Evolutionary conservation across 2,888 invertebrate genomes (phyloP).

Genomic region (Clunio marinus): DNA sequence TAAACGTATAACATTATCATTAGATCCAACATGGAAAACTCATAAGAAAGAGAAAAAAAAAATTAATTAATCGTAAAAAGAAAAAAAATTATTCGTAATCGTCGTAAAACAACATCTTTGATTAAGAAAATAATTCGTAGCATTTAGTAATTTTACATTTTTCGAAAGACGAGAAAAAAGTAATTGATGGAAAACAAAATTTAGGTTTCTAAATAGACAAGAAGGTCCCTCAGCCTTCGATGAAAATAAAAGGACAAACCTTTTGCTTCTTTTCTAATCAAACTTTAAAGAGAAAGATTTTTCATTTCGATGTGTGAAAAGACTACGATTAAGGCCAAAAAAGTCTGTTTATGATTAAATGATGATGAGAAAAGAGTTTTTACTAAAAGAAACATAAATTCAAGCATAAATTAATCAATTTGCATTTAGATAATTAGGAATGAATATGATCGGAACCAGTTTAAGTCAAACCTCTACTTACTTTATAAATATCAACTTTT

Average conservation of each 20-base stretch:
- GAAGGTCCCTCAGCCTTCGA: too few relatives aligned
- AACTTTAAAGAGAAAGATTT: background rate
- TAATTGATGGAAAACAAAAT: background rate
- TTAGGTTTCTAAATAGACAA: background rate
- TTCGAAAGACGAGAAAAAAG: background rate
- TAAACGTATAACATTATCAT: background rate
- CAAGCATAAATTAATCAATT: constrained; percentile 16
- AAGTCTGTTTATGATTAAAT: constrained; percentile 31
- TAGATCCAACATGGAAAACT: background rate
- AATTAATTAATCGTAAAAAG: constrained; percentile 13
- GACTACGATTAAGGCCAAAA: constrained; percentile 26
- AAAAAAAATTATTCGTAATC: constrained; percentile 1
- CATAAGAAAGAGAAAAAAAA: background rate
- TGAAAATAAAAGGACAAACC: too few relatives aligned
- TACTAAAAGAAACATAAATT: constrained; percentile 17
- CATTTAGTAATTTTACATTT: constrained; percentile 34
- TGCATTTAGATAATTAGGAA: constrained; percentile 29
- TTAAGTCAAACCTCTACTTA: background rate
- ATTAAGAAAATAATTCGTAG: background rate
- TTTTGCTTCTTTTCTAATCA: too few relatives aligned
- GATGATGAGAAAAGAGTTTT: background rate
- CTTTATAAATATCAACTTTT: background rate
- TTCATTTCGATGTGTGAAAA: background rate
- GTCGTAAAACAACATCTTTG: background rate
- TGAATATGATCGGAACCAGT: background rate